Percentiles rank a stretch among this genome's conserved stretches.
Evolutionary conservation across 2,888 invertebrate genomes (phyloP).

Genomic region (Epirrhoe alternata): DNA sequence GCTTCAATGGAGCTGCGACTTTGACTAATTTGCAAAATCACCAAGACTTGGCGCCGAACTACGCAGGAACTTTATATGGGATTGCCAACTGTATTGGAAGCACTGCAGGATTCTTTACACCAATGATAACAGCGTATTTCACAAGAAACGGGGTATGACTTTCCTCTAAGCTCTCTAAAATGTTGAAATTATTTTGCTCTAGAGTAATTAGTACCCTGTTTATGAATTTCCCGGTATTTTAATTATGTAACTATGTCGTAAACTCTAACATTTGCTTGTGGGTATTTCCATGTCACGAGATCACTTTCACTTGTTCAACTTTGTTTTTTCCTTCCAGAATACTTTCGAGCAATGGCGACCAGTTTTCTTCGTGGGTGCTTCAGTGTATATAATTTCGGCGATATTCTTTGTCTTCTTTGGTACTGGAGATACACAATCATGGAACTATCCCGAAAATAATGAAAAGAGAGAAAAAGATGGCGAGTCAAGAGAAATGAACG

Average conservation of each 20-base stretch:
- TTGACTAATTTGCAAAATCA: slow-evolving; percentile 87
- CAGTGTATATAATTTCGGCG: slow-evolving; percentile 89
- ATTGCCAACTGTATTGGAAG: slow-evolving; percentile 91
- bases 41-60: slow-evolving; percentile 92
- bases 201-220: not conserved
- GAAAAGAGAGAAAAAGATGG: slow-evolving; percentile 55
- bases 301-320: slow-evolving; percentile 21
- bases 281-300: slow-evolving; percentile 30
- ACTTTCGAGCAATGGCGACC: slow-evolving; percentile 90
- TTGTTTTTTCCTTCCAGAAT: slow-evolving; percentile 78
- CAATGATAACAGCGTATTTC: slow-evolving; percentile 88
- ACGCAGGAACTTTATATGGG: slow-evolving; percentile 91
- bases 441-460: slow-evolving; percentile 84
- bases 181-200: not conserved
- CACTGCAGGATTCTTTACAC: slow-evolving; percentile 90
- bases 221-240: not conserved
- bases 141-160: slow-evolving; percentile 81
- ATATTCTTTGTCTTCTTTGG: slow-evolving; percentile 89
- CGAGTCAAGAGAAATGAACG: slow-evolving; percentile 60
- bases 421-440: slow-evolving; percentile 88
- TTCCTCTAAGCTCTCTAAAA: not conserved
- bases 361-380: slow-evolving; percentile 90
- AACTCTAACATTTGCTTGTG: slow-evolving; percentile 4
- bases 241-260: slow-evolving; percentile 1
- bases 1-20: slow-evolving; percentile 87